phyloP scores from a whole-genome alignment of 2,113 vertebrate genomes.

The Ameiurus melas region DNA sequence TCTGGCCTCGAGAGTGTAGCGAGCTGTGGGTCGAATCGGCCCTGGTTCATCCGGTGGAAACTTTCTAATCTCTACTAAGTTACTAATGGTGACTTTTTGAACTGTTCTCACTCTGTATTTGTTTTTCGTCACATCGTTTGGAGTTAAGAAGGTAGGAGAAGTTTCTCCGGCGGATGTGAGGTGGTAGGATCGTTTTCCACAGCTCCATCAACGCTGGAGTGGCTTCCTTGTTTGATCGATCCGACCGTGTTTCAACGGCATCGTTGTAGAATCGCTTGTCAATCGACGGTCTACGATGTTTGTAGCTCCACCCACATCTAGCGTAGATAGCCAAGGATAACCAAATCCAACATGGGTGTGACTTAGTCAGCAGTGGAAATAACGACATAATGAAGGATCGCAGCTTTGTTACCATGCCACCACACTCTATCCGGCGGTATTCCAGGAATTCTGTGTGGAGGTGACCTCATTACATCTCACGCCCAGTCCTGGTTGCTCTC shows the following conservation, averaged over 20 bases:
- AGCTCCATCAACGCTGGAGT: not conserved
- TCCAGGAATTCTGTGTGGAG: not conserved
- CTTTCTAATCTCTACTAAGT: not conserved
- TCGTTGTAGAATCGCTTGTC: too few species aligned
- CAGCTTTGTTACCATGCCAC: not conserved
- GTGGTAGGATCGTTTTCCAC: not conserved
- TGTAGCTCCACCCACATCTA: too few species aligned
- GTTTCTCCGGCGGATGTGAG: not conserved
- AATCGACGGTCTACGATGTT: too few species aligned
- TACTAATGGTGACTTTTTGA: not conserved
- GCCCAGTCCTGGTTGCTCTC: conserved; percentile 30
- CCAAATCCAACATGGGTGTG: not conserved
- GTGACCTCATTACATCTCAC: not conserved
- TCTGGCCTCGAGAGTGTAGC: conserved; percentile 60
- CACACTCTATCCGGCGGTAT: not conserved
- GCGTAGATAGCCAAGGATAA: not conserved
- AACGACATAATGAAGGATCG: not conserved
- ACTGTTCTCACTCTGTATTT: not conserved
- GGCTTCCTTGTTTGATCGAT: not conserved
- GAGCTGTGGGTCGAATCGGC: not conserved
- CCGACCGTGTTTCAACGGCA: too few species aligned
- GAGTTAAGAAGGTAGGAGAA: not conserved
- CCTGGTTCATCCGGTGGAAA: not conserved
- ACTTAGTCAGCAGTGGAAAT: not conserved
- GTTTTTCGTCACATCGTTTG: not conserved